phyloP scores from a whole-genome alignment of 1,140 invertebrate species.

The Diachasmimorpha longicaudata region DNA sequence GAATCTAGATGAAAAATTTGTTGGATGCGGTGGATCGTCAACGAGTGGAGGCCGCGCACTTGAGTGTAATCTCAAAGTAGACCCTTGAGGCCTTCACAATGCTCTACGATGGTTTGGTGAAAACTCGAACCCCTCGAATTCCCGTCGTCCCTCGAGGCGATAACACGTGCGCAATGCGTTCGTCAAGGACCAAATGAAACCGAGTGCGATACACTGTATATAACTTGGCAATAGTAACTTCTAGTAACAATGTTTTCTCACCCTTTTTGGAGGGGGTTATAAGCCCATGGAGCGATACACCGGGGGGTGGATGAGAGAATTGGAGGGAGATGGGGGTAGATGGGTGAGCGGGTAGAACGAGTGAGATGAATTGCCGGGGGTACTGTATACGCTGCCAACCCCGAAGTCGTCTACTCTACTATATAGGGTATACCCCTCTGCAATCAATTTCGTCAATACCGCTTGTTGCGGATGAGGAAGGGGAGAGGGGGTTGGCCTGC shows the following conservation, averaged over 20 bases:
- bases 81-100: conserved; percentile 41
- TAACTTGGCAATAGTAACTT: conserved; percentile 46
- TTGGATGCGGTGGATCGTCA: conserved; percentile 1
- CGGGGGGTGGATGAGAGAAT: neutral
- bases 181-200: conserved; percentile 25
- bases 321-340: conserved; percentile 9
- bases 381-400: neutral
- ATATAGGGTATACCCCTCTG: conserved; percentile 38
- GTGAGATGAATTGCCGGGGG: conserved; percentile 7
- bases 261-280: conserved; percentile 48
- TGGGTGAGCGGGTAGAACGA: conserved; percentile 20
- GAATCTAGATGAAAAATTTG: neutral
- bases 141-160: conserved; percentile 43
- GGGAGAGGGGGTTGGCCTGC: conserved; percentile 37
- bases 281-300: conserved; percentile 16
- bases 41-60: conserved; percentile 10
- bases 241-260: conserved; percentile 60
- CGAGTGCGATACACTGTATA: neutral
- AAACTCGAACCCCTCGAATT: conserved; percentile 31
- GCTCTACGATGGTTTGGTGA: conserved; percentile 15
- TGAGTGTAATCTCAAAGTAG: conserved; percentile 38
- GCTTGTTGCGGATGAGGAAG: conserved; percentile 49
- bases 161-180: conserved; percentile 46
- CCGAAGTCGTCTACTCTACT: conserved; percentile 11
- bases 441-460: conserved; percentile 62